Conservation (phyloP, 23 tunicate genomes). For the Halocynthia aurantium region DNA sequence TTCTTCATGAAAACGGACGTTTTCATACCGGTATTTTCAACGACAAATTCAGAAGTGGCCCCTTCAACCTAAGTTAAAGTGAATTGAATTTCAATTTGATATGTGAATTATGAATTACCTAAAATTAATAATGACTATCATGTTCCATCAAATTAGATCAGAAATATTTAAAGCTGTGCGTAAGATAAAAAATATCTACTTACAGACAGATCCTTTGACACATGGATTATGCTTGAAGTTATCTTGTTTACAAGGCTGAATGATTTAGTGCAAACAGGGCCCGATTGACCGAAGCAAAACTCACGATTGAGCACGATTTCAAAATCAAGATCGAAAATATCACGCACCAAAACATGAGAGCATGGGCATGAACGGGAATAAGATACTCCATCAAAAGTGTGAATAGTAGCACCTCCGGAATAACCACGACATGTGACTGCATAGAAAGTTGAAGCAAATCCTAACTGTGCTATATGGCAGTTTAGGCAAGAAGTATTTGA, state of each 20-base stretch:
- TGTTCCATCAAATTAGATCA: no score
- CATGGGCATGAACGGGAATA: conserved; percentile 91
- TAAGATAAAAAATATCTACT: conserved; percentile 5
- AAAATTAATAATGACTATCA: no score
- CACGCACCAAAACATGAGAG: conserved; percentile 72
- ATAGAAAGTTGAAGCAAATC: conserved; percentile 1
- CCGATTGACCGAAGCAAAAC: conserved; percentile 30
- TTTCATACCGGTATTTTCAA: conserved; percentile 20
- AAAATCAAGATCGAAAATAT: conserved; percentile 79
- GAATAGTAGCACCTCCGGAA: conserved; percentile 81
- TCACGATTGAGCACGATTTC: conserved; percentile 66
- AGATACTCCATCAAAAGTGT: conserved; percentile 81
- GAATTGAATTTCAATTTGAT: no score
- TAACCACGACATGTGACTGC: conserved; percentile 83
- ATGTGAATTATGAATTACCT: no score
- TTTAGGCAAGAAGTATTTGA: background rate
- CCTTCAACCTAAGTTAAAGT: conserved; percentile 1
- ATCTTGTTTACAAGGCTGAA: conserved; percentile 43
- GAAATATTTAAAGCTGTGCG: conserved; percentile 25
- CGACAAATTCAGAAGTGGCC: conserved; percentile 9
- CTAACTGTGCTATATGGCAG: background rate
- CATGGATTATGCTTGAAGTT: conserved; percentile 9
- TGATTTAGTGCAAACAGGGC: conserved; percentile 75
- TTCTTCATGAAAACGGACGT: conserved; percentile 38
- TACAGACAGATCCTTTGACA: conserved; percentile 21